These are phyloP conservation scores for Bellardia pandia DNA, from an alignment of 2,888 invertebrate genomes.

Conservation along the genomic window DNA sequence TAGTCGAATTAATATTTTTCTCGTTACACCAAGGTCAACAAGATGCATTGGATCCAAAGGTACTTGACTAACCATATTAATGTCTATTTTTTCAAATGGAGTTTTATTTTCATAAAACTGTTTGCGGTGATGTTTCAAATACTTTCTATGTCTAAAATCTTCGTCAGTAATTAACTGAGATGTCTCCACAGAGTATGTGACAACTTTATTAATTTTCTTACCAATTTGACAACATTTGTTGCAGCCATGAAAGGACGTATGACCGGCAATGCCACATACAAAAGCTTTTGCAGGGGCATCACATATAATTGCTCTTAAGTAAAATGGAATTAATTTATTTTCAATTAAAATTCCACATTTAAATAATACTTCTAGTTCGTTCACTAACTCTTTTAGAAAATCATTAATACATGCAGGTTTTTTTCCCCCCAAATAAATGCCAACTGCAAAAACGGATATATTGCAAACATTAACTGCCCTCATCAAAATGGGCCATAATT, in stretches of 20 bases:
- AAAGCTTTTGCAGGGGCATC: conserved; percentile 40
- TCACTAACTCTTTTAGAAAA: no score
- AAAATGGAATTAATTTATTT: conserved; percentile 10
- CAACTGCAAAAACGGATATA: no score
- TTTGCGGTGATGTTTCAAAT: conserved; percentile 37
- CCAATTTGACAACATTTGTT: conserved; percentile 24
- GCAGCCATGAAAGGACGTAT: conserved; percentile 33
- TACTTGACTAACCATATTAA: conserved; percentile 46
- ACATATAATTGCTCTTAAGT: conserved; percentile 22
- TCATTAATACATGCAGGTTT: no score
- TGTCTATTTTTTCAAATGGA: conserved; percentile 26
- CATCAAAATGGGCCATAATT: no score
- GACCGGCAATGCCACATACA: conserved; percentile 15
- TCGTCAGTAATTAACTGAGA: conserved; percentile 15
- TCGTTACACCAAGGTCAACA: conserved; percentile 38
- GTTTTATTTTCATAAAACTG: not conserved
- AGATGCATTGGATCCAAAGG: conserved; percentile 47
- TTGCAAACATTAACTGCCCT: no score
- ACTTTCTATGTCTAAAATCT: conserved; percentile 42
- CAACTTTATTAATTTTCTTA: conserved; percentile 7
- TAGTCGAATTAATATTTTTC: conserved; percentile 29
- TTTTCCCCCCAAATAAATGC: no score
- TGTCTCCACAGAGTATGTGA: conserved; percentile 10
- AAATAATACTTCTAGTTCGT: no score
- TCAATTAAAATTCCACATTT: not conserved